Evolutionary conservation across 2,888 invertebrate species (phyloP).

Genomic region (Cryptops parisi): DNA sequence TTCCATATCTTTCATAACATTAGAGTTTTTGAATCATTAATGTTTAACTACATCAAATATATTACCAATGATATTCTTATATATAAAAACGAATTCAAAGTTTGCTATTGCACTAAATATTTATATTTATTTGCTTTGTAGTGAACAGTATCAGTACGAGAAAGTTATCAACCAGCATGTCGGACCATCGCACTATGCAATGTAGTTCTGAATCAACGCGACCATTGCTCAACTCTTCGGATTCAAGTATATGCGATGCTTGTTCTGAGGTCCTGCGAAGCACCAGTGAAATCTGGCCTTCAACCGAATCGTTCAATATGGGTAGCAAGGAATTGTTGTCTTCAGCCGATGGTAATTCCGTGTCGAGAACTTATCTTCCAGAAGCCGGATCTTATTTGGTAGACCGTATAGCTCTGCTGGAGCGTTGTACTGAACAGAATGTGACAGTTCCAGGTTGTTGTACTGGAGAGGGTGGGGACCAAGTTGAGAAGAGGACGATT

Average conservation of each 20-base stretch:
- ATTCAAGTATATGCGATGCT: constrained; percentile 9
- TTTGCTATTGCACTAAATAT: too few relatives aligned
- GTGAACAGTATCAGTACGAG: too few relatives aligned
- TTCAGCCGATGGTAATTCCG: background rate
- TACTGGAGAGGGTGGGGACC: background rate
- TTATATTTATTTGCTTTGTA: too few relatives aligned
- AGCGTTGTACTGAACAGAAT: background rate
- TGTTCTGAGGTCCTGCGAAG: background rate
- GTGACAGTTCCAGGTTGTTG: background rate
- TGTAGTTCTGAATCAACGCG: constrained; percentile 20
- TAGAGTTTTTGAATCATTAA: too few relatives aligned
- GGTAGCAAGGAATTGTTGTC: constrained; percentile 49
- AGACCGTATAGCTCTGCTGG: constrained; percentile 9
- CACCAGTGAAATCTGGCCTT: constrained; percentile 38
- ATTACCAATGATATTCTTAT: too few relatives aligned
- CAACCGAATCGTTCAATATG: constrained; percentile 41
- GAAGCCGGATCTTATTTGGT: constrained; percentile 11
- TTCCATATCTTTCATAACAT: too few relatives aligned
- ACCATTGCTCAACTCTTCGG: constrained; percentile 20
- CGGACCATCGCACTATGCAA: background rate
- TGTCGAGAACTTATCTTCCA: background rate
- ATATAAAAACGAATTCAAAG: too few relatives aligned
- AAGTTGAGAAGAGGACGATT: background rate
- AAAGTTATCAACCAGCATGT: too few relatives aligned
- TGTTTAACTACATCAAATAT: too few relatives aligned